These are phyloP conservation scores for Thalassaphorura encarpata DNA, from an alignment of 1,140 invertebrate species.

Conservation along the genomic window DNA sequence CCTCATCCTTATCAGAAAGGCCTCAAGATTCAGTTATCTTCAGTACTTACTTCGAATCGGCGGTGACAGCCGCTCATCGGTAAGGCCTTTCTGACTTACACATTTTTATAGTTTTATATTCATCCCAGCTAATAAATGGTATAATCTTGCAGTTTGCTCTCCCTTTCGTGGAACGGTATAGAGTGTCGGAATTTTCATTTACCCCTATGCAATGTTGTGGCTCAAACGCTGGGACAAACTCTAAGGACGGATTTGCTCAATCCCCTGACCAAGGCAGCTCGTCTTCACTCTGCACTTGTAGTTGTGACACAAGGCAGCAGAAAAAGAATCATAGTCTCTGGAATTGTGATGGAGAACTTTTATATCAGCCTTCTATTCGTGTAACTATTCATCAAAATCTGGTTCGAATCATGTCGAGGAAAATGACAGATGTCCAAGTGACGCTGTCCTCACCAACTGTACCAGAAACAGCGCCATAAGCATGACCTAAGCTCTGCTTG, in stretches of 20 bases:
- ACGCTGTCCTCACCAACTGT: too few species aligned
- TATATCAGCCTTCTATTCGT: constrained; percentile 37
- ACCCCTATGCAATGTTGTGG: constrained; percentile 42
- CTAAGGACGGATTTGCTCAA: constrained; percentile 35
- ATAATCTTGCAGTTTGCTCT: constrained; percentile 58
- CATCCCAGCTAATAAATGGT: too few species aligned
- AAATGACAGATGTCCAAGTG: too few species aligned
- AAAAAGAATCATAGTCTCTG: constrained; percentile 48
- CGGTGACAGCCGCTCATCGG: constrained; percentile 31
- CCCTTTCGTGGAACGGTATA: constrained; percentile 64
- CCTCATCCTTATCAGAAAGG: constrained; percentile 62
- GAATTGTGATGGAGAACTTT: constrained; percentile 79
- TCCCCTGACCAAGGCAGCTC: constrained; percentile 6
- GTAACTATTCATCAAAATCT: constrained; percentile 28
- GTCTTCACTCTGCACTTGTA: constrained; percentile 17
- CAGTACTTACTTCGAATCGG: constrained; percentile 48
- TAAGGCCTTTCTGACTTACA: too few species aligned
- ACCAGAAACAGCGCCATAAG: too few species aligned
- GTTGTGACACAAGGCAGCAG: constrained; percentile 30
- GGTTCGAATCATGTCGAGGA: constrained; percentile 24
- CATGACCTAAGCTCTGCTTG: too few species aligned
- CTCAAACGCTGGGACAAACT: constrained; percentile 34
- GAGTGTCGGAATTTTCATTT: constrained; percentile 62
- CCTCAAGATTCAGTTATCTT: constrained; percentile 61
- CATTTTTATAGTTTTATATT: too few species aligned